Conservation (phyloP, 2,797 vertebrate species). For the Selene dorsalis region DNA sequence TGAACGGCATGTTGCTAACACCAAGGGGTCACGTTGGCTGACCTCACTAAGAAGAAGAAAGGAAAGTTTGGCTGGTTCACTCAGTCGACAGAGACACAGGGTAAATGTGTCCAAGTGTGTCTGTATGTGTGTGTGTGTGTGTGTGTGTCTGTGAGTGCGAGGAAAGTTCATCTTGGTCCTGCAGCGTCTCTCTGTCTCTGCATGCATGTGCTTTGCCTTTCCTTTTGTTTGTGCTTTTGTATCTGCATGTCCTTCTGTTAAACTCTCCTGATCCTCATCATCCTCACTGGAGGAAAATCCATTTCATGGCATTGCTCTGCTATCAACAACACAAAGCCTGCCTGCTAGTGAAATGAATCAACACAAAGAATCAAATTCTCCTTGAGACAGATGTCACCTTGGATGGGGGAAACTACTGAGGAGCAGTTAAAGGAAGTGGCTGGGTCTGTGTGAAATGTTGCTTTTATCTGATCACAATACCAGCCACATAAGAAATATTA, state of each 20-base stretch:
- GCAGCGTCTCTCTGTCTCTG: conserved; percentile 15
- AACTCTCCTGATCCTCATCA: conserved; percentile 10
- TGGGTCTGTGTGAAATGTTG: background rate
- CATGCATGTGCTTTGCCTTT: conserved; percentile 49
- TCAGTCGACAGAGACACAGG: conserved; percentile 94
- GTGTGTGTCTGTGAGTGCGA: conserved; percentile 22
- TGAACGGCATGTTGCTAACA: conserved; percentile 88
- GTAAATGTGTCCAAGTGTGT: conserved; percentile 85
- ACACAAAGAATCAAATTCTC: background rate
- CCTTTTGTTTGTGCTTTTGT: conserved; percentile 43
- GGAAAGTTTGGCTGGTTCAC: conserved; percentile 94
- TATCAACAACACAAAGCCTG: background rate
- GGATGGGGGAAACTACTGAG: background rate
- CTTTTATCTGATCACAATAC: background rate
- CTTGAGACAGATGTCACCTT: background rate
- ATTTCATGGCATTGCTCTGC: conserved; percentile 1
- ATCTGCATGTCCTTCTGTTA: conserved; percentile 33
- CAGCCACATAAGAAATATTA: background rate
- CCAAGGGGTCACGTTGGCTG: conserved; percentile 94
- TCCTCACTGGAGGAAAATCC: conserved; percentile 7
- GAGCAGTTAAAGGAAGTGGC: background rate
- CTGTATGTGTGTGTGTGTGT: conserved; percentile 37
- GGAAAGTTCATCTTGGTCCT: conserved; percentile 43
- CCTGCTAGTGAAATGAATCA: background rate
- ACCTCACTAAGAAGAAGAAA: conserved; percentile 98